Evolutionary conservation across 2,797 vertebrate genomes (phyloP).

Genomic region (Pampus argenteus): DNA sequence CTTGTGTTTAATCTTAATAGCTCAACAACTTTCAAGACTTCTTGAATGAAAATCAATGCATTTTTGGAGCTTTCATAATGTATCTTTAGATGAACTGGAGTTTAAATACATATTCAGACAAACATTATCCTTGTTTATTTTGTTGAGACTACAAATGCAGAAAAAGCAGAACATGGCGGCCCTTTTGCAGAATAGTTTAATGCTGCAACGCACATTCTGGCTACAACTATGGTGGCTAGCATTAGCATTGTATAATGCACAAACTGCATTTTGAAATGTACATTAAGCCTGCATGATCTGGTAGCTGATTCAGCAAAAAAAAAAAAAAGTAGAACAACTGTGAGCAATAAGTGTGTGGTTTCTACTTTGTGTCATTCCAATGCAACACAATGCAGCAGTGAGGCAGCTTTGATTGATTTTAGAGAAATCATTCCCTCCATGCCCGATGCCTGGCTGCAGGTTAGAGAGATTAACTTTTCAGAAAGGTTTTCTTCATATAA

Average conservation of each 20-base stretch:
- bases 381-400: slow-evolving; percentile 13
- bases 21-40: not conserved
- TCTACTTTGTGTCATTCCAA: slow-evolving; percentile 19
- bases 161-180: not conserved
- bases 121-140: not conserved
- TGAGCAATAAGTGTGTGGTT: slow-evolving; percentile 19
- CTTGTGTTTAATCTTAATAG: not conserved
- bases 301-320: slow-evolving; percentile 29
- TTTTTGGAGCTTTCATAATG: not conserved
- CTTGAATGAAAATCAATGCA: not conserved
- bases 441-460: slow-evolving; percentile 25
- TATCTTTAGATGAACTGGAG: not conserved
- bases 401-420: slow-evolving; percentile 27
- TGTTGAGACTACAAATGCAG: not conserved
- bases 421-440: slow-evolving; percentile 13
- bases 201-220: not conserved
- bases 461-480: slow-evolving; percentile 46
- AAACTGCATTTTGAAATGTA: slow-evolving; percentile 1
- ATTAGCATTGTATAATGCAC: slow-evolving; percentile 8
- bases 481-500: slow-evolving; percentile 26
- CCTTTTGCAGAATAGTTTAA: not conserved
- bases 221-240: not conserved
- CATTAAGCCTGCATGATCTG: not conserved
- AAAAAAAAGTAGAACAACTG: slow-evolving; percentile 2
- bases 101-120: not conserved